Percentiles rank a stretch among this genome's conserved stretches.
Conservation (phyloP, 2,797 vertebrate genomes). For the Acanthiza pusilla region DNA sequence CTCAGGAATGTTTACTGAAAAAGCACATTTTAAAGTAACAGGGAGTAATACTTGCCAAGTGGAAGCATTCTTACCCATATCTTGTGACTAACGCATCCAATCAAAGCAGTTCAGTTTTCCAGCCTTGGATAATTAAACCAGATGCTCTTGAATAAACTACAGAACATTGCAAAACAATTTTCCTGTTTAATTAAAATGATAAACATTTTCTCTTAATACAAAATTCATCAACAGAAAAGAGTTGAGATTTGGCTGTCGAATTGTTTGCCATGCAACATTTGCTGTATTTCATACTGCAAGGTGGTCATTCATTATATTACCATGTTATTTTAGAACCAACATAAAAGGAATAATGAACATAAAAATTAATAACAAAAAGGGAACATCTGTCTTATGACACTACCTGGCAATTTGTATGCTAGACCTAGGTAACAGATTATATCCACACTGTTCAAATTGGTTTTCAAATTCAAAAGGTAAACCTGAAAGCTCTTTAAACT, state of each 20-base stretch:
- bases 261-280: neutral
- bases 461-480: neutral
- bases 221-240: neutral
- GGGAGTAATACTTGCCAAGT: neutral
- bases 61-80: slow-evolving; percentile 13
- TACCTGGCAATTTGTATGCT: neutral
- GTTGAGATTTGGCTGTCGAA: neutral
- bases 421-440: neutral
- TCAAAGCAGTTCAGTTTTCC: slow-evolving; percentile 7
- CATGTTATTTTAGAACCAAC: neutral
- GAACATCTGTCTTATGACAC: neutral
- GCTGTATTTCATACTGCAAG: neutral
- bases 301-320: neutral
- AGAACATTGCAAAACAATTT: slow-evolving; percentile 22
- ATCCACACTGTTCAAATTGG: neutral
- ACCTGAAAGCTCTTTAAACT: neutral
- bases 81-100: slow-evolving; percentile 5
- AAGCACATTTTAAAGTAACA: slow-evolving; percentile 4
- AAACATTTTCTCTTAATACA: neutral
- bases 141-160: slow-evolving; percentile 43
- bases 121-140: slow-evolving; percentile 20
- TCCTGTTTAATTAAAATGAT: slow-evolving; percentile 36
- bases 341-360: neutral
- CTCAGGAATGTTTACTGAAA: slow-evolving; percentile 14
- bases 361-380: neutral